phyloP scores from a whole-genome alignment of 2,113 vertebrate genomes.

The Heptranchias perlo region DNA sequence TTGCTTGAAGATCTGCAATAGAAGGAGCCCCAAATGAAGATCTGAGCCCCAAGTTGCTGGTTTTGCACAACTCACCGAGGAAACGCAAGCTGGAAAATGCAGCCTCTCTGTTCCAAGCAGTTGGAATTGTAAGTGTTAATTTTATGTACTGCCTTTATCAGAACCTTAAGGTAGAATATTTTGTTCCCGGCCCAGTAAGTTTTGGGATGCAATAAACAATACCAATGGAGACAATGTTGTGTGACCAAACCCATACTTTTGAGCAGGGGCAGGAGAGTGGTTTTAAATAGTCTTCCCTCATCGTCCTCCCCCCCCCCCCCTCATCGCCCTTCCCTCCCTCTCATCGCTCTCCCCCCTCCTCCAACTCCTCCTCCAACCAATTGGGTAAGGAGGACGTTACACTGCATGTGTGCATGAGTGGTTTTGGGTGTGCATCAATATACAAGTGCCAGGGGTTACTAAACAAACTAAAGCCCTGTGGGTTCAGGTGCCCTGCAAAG shows the following conservation, averaged over 20 bases:
- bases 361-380: too few species aligned
- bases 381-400: neutral
- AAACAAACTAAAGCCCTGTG: neutral
- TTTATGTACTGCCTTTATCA: slow-evolving; percentile 13
- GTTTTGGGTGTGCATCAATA: neutral
- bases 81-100: slow-evolving; percentile 85
- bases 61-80: slow-evolving; percentile 77
- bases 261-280: neutral
- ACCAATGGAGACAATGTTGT: neutral
- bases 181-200: neutral
- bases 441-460: neutral
- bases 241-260: neutral
- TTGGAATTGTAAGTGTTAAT: slow-evolving; percentile 76
- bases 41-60: slow-evolving; percentile 68
- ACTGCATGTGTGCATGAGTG: neutral
- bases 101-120: slow-evolving; percentile 70
- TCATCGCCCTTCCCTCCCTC: too few species aligned
- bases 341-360: too few species aligned
- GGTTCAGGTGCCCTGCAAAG: neutral
- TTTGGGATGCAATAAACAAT: neutral
- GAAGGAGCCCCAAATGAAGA: slow-evolving; percentile 62
- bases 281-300: too few species aligned
- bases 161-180: too few species aligned
- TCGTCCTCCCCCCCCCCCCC: too few species aligned
- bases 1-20: slow-evolving; percentile 3